Percentiles rank a stretch among this genome's conserved stretches.
phyloP scores from a whole-genome alignment of 2,888 invertebrate genomes.

The Melanargia galathea region DNA sequence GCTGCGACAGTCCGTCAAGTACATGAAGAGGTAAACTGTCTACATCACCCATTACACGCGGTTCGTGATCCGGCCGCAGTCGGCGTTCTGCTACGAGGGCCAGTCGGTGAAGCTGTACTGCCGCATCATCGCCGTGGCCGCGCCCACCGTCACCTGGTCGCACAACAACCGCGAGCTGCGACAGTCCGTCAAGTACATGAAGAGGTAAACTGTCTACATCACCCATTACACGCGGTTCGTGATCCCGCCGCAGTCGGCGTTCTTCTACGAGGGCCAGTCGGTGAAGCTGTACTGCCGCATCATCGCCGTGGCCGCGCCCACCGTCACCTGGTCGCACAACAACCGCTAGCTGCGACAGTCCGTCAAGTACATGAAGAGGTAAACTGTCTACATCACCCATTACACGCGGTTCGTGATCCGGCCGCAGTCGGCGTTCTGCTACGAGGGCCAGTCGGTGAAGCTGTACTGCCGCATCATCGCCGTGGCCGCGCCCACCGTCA shows the following conservation, averaged over 20 bases:
- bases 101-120: conserved; percentile 99
- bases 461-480: conserved; percentile 99
- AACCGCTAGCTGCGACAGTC: conserved; percentile 96
- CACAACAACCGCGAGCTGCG: conserved; percentile 95
- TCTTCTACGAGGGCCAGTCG: conserved; percentile 98
- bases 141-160: conserved; percentile 97
- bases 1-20: conserved; percentile 97
- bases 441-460: conserved; percentile 98
- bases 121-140: conserved; percentile 96
- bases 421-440: conserved; percentile 97
- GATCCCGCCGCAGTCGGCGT: conserved; percentile 96
- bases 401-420: conserved; percentile 98
- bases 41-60: too few species aligned
- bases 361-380: conserved; percentile 99
- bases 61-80: conserved; percentile 98
- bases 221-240: conserved; percentile 99
- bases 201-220: too few species aligned
- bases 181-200: conserved; percentile 99
- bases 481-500: conserved; percentile 95
- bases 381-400: too few species aligned
- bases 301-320: conserved; percentile 96
- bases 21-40: conserved; percentile 97
- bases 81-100: conserved; percentile 98
- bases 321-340: conserved; percentile 97
- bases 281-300: conserved; percentile 99